Base-by-base conservation (phyloP, 1,140 invertebrate genomes). In the Zaprionus camerounensis region DNA sequence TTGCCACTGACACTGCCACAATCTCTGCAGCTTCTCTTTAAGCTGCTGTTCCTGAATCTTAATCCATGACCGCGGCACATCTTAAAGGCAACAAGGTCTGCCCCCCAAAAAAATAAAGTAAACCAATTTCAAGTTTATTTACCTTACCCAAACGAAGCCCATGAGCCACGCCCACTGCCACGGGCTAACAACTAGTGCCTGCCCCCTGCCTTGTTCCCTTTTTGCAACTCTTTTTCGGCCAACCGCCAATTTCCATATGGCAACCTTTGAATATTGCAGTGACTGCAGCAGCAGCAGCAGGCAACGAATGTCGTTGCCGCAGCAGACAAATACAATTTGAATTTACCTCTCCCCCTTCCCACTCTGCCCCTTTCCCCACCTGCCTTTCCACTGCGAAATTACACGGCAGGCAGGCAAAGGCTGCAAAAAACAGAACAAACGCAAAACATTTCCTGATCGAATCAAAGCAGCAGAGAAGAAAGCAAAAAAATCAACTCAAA, bases 401-500 rank as follows among this genome's bases (percentile, higher is more conserved):
- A 81, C 82, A 84, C 56, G 68, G 68, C 72, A 65, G 58, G 38
- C 53, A 49, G 51, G 46, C 67, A 62, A 36, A 55, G 55, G 66
- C 26, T 12, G 17, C 13, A 67, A 62, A 44, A 81, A 41, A 36
- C 41, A 61, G 36, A 11, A 34, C 26, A 77, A 78, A 71, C 38
- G 65, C 63, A 78, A 78, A 88, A 76, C 81, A 88, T 88, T 87
- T 88, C 72, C 78, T 84, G 85, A 81, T 88, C 84, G 78, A 88
- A 88, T 90, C 85, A 88, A 90, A 82, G 85, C 85, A 85, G 67
- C 64, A 77, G 61, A 41, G n/a, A 59, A 31, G 20, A 22, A 11
- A 15, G 49, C 31, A 78, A 74, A 65, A 74, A 71, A 79, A 75
- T 46, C 56, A 44, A 56, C 71, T 56, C 63, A 72, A 70, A 69